Evolutionary conservation across 2,797 vertebrate genomes (phyloP).

Genomic region (Pteronotus mesoamericanus): DNA sequence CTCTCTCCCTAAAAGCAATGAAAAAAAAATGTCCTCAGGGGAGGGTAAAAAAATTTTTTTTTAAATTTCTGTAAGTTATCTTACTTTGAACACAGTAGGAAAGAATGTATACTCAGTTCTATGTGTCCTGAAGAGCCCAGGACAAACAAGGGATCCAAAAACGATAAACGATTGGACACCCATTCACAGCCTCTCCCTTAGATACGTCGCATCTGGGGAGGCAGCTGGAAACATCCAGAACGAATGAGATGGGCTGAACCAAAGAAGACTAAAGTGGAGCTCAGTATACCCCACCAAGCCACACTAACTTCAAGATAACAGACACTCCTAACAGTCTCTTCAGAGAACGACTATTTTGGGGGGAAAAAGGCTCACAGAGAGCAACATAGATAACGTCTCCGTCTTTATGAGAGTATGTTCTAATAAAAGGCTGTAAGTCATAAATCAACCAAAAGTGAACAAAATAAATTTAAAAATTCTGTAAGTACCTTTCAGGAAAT

Average conservation of each 20-base stretch:
- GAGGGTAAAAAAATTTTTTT: neutral
- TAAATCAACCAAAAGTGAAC: neutral
- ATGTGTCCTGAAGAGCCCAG: neutral
- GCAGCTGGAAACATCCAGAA: neutral
- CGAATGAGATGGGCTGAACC: neutral
- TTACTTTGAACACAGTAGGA: conserved; percentile 7
- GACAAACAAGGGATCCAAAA: neutral
- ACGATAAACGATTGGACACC: neutral
- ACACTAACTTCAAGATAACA: neutral
- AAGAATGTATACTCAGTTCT: neutral
- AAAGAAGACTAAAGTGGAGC: neutral
- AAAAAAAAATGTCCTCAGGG: neutral
- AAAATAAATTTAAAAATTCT: neutral
- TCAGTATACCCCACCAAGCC: neutral
- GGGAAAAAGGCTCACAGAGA: neutral
- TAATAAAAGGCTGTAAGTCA: neutral
- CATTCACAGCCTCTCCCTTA: neutral
- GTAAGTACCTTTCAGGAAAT: neutral
- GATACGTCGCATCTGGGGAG: neutral
- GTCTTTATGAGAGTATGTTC: neutral
- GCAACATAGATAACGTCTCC: neutral
- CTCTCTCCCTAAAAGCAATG: neutral
- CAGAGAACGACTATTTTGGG: neutral
- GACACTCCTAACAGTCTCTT: neutral
- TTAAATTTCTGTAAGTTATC: neutral